Base-by-base conservation (phyloP, 2,797 vertebrate genomes). In the Eleutherodactylus coqui region DNA sequence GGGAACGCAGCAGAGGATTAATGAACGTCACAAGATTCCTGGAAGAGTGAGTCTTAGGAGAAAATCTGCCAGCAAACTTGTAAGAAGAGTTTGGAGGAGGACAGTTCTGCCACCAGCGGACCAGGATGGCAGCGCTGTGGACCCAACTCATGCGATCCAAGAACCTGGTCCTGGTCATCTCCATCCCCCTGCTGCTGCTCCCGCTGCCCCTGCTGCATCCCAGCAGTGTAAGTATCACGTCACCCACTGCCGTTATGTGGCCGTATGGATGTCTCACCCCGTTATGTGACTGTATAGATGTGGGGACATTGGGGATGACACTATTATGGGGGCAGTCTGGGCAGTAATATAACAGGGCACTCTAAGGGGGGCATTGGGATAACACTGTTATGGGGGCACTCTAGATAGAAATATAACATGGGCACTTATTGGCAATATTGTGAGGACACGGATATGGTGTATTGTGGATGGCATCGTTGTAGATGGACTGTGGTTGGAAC, bases 151-250 rank as follows among this genome's bases (percentile, higher is more conserved):
- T 96, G 91, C 91, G n/a, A 43, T 97, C 95, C 84, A 94, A 96
- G 91, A 99, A 98, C 60, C 94, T 98, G 89, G 92, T 99, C 73
- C 91, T 99, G 0, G 96, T 97, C 87, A 88, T 97, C 88, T 91
- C 97, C 82, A 96, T 98, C 89, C 98, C 98, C 0, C 93, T 99
- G 72, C 94, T 96, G 6, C 93, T 99, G 88, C 95, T 99, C 82
- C 98, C 97, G 4, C 90, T 99, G 85, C 98, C 97, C 14, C 93
- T 97, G 84, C 93, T 96, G 88, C 96, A 97, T 85, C 96, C 97
- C 77, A 97, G 95, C 91, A 99, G 96, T 8, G 97, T 99, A 92
- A 99, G 98, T 99, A 95, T 43, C 3, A 29, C 3, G 17, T 10
- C 55, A 67, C 32, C 7, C 16, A 55, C 53, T 10, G 10, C 43